Percentiles rank a stretch among this genome's conserved stretches.
Conservation (phyloP, 2,797 vertebrate genomes). For the Urocyon cinereoargenteus region DNA sequence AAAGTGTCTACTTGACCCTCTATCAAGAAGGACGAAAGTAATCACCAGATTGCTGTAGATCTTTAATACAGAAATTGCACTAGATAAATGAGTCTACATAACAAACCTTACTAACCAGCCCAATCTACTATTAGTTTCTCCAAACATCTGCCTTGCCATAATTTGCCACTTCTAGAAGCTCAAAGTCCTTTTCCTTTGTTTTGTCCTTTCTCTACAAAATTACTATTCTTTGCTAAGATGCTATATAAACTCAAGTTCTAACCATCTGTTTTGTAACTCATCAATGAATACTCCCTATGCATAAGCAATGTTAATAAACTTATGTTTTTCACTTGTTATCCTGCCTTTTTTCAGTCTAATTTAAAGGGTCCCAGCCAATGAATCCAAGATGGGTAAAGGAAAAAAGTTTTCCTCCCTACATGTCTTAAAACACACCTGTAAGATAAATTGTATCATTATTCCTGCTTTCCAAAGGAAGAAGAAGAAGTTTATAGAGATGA, state of each 20-base stretch:
- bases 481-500: neutral
- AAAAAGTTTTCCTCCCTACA: neutral
- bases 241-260: constrained; percentile 5
- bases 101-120: neutral
- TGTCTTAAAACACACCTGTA: neutral
- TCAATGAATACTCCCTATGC: neutral
- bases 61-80: neutral
- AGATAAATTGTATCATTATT: neutral
- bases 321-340: neutral
- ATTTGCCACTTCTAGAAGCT: neutral
- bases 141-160: neutral
- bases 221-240: neutral
- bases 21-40: neutral
- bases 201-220: neutral
- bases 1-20: neutral
- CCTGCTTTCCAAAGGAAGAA: neutral
- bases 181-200: neutral
- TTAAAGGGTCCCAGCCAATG: neutral
- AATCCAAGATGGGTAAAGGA: neutral
- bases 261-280: neutral
- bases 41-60: neutral
- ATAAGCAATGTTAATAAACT: neutral
- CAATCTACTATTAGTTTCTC: neutral
- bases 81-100: neutral
- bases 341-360: neutral